These are phyloP conservation scores for Cryptotis parvus DNA, from an alignment of 2,113 vertebrate species.

Conservation along the genomic window DNA sequence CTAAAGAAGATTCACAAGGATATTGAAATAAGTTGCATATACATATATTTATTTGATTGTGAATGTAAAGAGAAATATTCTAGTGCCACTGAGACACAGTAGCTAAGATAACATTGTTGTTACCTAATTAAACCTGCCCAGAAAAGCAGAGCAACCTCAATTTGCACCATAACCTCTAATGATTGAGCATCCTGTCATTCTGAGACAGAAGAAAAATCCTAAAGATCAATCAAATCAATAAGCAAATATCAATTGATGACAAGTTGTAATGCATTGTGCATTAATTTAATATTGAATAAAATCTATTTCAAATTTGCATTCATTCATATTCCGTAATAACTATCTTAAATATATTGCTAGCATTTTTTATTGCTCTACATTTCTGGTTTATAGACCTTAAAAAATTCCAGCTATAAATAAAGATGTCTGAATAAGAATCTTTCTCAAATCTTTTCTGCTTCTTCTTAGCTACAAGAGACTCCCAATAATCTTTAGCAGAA, in stretches of 20 bases:
- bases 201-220: slow-evolving; percentile 40
- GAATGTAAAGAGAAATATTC: slow-evolving; percentile 26
- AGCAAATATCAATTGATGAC: slow-evolving; percentile 35
- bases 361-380: slow-evolving; percentile 20
- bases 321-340: slow-evolving; percentile 17
- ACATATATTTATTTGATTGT: slow-evolving; percentile 49
- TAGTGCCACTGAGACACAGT: neutral
- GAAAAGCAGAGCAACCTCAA: slow-evolving; percentile 26
- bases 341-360: neutral
- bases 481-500: neutral
- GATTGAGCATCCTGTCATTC: neutral
- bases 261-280: slow-evolving; percentile 57
- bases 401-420: slow-evolving; percentile 52
- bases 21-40: slow-evolving; percentile 44
- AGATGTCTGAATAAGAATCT: slow-evolving; percentile 36
- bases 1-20: slow-evolving; percentile 59
- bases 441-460: slow-evolving; percentile 28
- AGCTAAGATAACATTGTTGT: slow-evolving; percentile 25
- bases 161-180: slow-evolving; percentile 43
- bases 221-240: neutral
- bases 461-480: slow-evolving; percentile 26
- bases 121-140: slow-evolving; percentile 44
- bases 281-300: slow-evolving; percentile 45
- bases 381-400: slow-evolving; percentile 37
- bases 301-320: slow-evolving; percentile 11